Evolutionary conservation across 2,797 vertebrate species (phyloP), one percentile per base, ranked within the genome.

Genomic region (Spatula versicolor): DNA sequence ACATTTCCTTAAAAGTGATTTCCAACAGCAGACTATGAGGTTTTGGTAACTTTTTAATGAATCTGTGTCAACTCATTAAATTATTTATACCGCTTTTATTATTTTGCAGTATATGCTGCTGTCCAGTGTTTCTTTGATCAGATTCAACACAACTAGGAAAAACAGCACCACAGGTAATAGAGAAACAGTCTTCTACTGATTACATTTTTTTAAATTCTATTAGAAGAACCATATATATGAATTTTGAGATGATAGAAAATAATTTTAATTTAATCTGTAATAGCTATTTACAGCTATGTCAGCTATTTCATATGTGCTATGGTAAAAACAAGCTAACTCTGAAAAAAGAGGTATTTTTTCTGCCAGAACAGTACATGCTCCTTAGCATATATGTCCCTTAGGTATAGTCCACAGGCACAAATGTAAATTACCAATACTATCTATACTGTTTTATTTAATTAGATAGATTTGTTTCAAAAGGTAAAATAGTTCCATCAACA

Each of bases 21-120:
- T 95, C 8, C 31, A 91, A 43, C 5, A 69, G 17, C 5, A 86
- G 82, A 72, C 13, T 52, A 72, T 72, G 28, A 48, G 48, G 7
- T 86, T 94, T 83, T 64, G 33, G 56, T 88, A 90, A 90, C 54
- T 94, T 91, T 89, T 78, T 48, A 87, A 91, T 67, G 25, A 69
- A 46, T 92, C 25, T 72, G 7, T 66, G 33, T 75, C 21, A 79
- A 43, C 19, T 90, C 4, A 63, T 80, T 88, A 74, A 86, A 93
- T 92, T 93, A 89, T 86, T 92, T 3, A 46, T 35, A 3, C 3
- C 22, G 58, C 6, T 77, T 60, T 79, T 74, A 31, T 90, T 86
- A 72, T 69, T 79, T 88, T 88, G 15, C 19, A 59, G n/a, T 26
- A 45, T 21, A 52, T 0, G 0, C 6, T 41, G 5, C 5, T 72